Evolutionary conservation across 2,888 invertebrate genomes (phyloP).

Genomic region (Epirrhoe tristata): DNA sequence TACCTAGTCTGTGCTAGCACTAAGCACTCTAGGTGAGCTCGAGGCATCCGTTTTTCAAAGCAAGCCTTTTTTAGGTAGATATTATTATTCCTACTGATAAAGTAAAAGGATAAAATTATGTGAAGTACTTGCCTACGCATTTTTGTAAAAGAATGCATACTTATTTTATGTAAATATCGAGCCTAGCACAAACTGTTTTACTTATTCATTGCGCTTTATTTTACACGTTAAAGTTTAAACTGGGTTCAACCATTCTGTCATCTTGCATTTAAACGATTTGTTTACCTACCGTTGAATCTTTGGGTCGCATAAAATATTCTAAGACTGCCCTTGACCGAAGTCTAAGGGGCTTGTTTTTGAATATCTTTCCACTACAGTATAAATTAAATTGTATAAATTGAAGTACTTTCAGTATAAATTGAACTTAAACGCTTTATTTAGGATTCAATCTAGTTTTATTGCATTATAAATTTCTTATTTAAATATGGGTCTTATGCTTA

Average conservation of each 20-base stretch:
- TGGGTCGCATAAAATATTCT: constrained; percentile 16
- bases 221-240: constrained; percentile 1
- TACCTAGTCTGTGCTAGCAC: too few species aligned
- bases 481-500: background rate
- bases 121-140: too few species aligned
- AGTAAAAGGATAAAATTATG: too few species aligned
- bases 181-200: background rate
- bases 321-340: constrained; percentile 8
- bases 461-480: background rate
- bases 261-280: constrained; percentile 23
- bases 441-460: background rate
- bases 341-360: constrained; percentile 6
- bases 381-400: too few species aligned
- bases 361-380: background rate
- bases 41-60: too few species aligned
- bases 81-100: too few species aligned
- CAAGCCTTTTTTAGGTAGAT: too few species aligned
- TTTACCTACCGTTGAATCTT: constrained; percentile 14
- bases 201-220: constrained; percentile 7
- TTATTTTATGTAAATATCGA: too few species aligned
- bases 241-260: constrained; percentile 7
- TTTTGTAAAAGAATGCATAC: too few species aligned
- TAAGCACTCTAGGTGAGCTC: too few species aligned
- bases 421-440: background rate
- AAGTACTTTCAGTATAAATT: background rate